These are phyloP conservation scores for Montipora capitata DNA, from an alignment of 92 coral and sea anemone genomes.

Conservation along the genomic window DNA sequence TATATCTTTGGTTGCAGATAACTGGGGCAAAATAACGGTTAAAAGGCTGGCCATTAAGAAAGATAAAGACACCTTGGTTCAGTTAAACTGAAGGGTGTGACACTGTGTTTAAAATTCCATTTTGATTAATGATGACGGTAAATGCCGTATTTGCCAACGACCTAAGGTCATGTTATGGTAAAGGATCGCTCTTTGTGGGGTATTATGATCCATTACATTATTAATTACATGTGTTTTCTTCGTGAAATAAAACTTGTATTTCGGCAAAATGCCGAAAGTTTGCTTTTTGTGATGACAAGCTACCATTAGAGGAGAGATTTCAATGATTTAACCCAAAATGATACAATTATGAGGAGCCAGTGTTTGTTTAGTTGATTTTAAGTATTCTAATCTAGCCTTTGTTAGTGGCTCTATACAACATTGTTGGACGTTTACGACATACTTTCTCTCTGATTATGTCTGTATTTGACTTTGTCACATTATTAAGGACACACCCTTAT, in stretches of 20 bases:
- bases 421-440: too few species aligned
- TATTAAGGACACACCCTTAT: too few species aligned
- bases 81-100: background rate
- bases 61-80: background rate
- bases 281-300: slow-evolving; percentile 5
- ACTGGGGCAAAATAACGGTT: background rate
- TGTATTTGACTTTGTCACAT: too few species aligned
- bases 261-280: background rate
- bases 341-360: too few species aligned
- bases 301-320: background rate
- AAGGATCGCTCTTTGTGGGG: background rate
- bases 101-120: background rate
- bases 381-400: too few species aligned
- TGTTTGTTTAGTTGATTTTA: too few species aligned
- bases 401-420: too few species aligned
- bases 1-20: background rate
- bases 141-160: slow-evolving; percentile 3
- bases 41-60: background rate
- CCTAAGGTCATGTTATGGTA: background rate
- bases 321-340: background rate
- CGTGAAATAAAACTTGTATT: slow-evolving; percentile 41
- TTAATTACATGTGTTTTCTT: slow-evolving; percentile 7
- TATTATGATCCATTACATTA: background rate
- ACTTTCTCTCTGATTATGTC: too few species aligned
- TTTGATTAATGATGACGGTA: slow-evolving; percentile 5